Evolutionary conservation across 1,140 invertebrate genomes (phyloP).

Genomic region (Diorhabda elongata): DNA sequence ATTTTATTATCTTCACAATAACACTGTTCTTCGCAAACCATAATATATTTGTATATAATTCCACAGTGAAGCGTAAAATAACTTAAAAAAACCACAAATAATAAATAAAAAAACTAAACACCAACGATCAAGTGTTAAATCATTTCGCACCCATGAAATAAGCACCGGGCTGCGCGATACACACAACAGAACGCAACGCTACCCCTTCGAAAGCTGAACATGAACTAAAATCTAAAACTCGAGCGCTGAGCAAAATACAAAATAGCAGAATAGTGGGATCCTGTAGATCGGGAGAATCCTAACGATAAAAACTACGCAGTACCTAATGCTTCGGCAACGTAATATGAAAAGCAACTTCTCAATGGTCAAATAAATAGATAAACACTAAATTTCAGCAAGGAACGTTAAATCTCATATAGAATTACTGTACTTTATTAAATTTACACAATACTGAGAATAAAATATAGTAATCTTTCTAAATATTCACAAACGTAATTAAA

Average conservation of each 20-base stretch:
- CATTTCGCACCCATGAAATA: not conserved
- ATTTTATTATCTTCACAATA: not conserved
- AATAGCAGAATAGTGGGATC: not conserved
- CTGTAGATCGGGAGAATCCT: not conserved
- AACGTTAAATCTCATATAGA: too few relatives aligned
- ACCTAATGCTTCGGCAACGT: too few relatives aligned
- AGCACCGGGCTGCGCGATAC: not conserved
- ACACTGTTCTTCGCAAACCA: not conserved
- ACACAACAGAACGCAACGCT: not conserved
- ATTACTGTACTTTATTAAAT: too few relatives aligned
- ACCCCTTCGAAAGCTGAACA: not conserved
- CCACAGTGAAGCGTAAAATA: not conserved
- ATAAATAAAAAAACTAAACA: slow-evolving; percentile 1
- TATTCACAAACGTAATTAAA: too few relatives aligned
- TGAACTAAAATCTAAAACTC: not conserved
- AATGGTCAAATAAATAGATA: too few relatives aligned
- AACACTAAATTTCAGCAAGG: too few relatives aligned
- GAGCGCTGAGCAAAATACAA: not conserved
- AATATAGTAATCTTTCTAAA: too few relatives aligned
- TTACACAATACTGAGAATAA: too few relatives aligned
- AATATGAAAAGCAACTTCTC: too few relatives aligned
- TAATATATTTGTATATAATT: not conserved
- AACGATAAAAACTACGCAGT: not conserved
- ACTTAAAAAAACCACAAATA: not conserved
- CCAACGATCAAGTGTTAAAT: not conserved